phyloP scores from a whole-genome alignment of 2,888 invertebrate genomes.

The Mystacides longicornis region DNA sequence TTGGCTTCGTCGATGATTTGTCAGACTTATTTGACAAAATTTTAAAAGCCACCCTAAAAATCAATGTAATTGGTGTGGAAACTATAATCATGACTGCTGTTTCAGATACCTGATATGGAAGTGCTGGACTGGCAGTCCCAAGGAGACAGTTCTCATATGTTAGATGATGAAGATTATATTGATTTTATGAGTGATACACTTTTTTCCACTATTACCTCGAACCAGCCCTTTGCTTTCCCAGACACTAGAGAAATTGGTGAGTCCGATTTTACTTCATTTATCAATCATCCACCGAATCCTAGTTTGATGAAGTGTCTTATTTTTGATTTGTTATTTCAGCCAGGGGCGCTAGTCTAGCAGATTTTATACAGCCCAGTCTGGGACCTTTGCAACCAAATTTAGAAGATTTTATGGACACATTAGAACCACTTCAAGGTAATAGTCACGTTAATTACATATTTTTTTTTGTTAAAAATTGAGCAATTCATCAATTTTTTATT shows the following conservation, averaged over 20 bases:
- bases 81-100: too few species aligned
- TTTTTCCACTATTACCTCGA: slow-evolving; percentile 75
- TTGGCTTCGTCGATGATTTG: too few species aligned
- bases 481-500: background rate
- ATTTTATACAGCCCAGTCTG: slow-evolving; percentile 97
- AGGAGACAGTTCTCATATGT: slow-evolving; percentile 63
- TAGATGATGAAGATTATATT: slow-evolving; percentile 80
- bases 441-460: background rate
- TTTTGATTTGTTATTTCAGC: slow-evolving; percentile 45
- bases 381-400: slow-evolving; percentile 95
- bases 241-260: slow-evolving; percentile 92
- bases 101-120: slow-evolving; percentile 64
- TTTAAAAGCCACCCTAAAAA: too few species aligned
- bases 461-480: background rate
- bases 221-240: slow-evolving; percentile 92
- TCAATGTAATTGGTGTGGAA: too few species aligned
- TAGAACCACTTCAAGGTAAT: slow-evolving; percentile 75
- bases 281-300: background rate
- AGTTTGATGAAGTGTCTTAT: slow-evolving; percentile 24
- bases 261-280: background rate
- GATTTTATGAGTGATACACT: slow-evolving; percentile 85
- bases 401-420: slow-evolving; percentile 89
- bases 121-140: slow-evolving; percentile 64
- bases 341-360: slow-evolving; percentile 79
- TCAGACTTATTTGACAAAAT: too few species aligned